These are phyloP conservation scores for Ursus arctos DNA, from an alignment of 2,113 vertebrate genomes.

Conservation along the genomic window DNA sequence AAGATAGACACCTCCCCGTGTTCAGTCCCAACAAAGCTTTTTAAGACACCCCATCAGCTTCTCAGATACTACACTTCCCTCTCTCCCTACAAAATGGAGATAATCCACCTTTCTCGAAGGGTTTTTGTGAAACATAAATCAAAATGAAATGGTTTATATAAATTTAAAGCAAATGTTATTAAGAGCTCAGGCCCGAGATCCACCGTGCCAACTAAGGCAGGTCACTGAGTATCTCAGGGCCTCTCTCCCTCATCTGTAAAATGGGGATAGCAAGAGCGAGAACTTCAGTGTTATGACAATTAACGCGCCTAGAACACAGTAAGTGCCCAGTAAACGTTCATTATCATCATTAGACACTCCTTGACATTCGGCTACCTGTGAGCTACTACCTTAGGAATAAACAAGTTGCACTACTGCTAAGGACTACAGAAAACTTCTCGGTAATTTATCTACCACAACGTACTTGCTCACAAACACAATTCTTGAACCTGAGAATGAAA, in stretches of 20 bases:
- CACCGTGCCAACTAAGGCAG: neutral
- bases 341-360: neutral
- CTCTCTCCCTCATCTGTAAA: neutral
- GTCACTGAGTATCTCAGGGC: neutral
- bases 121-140: neutral
- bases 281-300: neutral
- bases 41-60: neutral
- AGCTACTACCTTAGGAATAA: constrained; percentile 41
- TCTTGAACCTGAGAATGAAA: constrained; percentile 50
- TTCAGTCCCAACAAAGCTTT: neutral
- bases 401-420: neutral
- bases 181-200: neutral
- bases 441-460: constrained; percentile 22
- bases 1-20: neutral
- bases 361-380: neutral
- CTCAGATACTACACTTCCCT: neutral
- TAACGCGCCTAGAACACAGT: neutral
- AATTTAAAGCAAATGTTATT: neutral
- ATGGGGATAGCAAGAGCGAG: neutral
- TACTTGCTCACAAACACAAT: neutral
- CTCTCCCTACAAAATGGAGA: neutral
- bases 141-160: constrained; percentile 28
- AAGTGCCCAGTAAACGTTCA: neutral
- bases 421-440: neutral
- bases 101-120: neutral